phyloP scores from a whole-genome alignment of 2,888 invertebrate genomes.

The Hecatera dysodea region DNA sequence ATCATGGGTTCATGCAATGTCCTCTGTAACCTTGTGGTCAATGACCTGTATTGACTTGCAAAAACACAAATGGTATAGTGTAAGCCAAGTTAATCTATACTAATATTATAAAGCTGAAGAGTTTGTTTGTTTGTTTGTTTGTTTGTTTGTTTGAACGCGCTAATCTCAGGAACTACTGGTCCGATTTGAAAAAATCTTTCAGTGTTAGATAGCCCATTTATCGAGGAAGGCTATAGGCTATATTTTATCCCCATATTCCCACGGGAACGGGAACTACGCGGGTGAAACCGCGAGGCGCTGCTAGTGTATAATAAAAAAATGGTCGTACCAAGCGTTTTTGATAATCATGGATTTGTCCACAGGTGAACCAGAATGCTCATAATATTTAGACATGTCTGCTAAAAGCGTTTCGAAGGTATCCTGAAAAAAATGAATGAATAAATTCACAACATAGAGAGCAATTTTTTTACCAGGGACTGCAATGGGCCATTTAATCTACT shows the following conservation, averaged over 20 bases:
- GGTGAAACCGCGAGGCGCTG: too few species aligned
- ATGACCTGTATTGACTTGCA: neutral
- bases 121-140: too few species aligned
- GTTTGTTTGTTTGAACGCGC: too few species aligned
- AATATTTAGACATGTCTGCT: constrained; percentile 88
- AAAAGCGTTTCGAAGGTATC: constrained; percentile 88
- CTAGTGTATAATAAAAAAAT: too few species aligned
- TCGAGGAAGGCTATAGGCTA: too few species aligned
- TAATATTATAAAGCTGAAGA: too few species aligned
- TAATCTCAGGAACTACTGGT: too few species aligned
- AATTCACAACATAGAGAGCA: neutral
- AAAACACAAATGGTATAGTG: neutral
- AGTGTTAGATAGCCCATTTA: too few species aligned
- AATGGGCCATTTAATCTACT: neutral
- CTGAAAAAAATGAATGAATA: constrained; percentile 61
- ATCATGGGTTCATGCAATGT: neutral
- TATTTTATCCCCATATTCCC: too few species aligned
- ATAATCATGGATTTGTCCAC: constrained; percentile 86
- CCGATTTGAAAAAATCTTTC: too few species aligned
- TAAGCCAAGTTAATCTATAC: neutral
- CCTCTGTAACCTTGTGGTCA: neutral
- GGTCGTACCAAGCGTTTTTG: constrained; percentile 84
- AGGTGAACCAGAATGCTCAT: constrained; percentile 82
- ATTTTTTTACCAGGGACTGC: neutral
- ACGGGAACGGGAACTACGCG: too few species aligned